Evolutionary conservation across 1,140 invertebrate genomes (phyloP), one percentile per base, ranked within the genome.

Genomic region (Drosophila kohkoa): DNA sequence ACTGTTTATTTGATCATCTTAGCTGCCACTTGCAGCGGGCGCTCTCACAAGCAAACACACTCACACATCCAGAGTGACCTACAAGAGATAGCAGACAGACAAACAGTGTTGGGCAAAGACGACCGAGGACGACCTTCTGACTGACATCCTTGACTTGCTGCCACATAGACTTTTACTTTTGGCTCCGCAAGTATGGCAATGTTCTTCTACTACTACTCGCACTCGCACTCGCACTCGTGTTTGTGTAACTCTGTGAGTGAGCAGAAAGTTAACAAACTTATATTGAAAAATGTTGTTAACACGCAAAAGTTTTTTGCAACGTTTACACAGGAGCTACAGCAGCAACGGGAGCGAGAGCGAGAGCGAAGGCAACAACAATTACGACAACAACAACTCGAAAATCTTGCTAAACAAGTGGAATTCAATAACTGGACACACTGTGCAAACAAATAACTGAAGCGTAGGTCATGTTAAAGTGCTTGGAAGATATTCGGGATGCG

Each of bases 221-320:
- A 25, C 20, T 59, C 16, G 16, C 16, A 20, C 16, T 20, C 20
- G 20, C 20, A 20, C 20, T 20, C 58, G 64, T 72, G 54, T 66
- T 67, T 68, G 69, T 64, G 51, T 68, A 62, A 65, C 65, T 67
- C 66, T 45, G 71, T 59, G 72, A 16, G 73, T 13, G 69, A 71
- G 77, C 80, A 67, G 81, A 88, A 88, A 88, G 85, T 88, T 88
- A 89, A 69, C 85, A 82, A 88, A 88, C 83, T 88, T 88, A 88
- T 88, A 88, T 88, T 88, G 83, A 88, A 88, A 88, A 88, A 88
- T 89, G 85, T 88, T 88, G 83, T 88, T 88, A 88, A 88, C 83
- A 88, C 83, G 83, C 77, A 88, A 88, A 88, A 88, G 66, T 88
- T 87, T 87, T 77, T 86, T 74, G 83, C 83, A 88, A 87, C 82